Percentiles rank a stretch among this genome's conserved stretches.
phyloP scores from a whole-genome alignment of 2,113 vertebrate genomes.

The Apodemus sylvaticus region DNA sequence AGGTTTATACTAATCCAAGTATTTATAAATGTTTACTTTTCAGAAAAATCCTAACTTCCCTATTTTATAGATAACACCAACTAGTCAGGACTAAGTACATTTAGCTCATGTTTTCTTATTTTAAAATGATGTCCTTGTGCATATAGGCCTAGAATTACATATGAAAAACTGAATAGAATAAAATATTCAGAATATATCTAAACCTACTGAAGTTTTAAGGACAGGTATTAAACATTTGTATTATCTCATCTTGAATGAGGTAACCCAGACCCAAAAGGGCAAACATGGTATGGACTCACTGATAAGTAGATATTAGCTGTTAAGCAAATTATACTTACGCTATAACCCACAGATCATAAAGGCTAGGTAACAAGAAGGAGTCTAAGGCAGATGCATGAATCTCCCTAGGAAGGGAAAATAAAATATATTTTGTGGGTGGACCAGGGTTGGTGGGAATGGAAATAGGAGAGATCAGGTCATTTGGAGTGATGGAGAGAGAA shows the following conservation, averaged over 20 bases:
- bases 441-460: background rate
- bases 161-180: background rate
- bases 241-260: background rate
- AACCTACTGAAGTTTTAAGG: background rate
- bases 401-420: background rate
- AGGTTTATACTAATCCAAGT: background rate
- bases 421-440: background rate
- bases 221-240: background rate
- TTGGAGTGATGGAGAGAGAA: background rate
- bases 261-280: background rate
- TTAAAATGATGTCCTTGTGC: background rate
- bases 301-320: background rate
- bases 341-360: background rate
- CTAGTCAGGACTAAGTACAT: background rate
- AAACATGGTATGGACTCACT: background rate
- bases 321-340: background rate
- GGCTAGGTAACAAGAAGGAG: background rate
- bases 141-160: background rate
- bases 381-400: background rate
- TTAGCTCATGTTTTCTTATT: background rate
- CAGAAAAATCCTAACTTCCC: background rate
- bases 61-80: background rate
- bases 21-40: background rate
- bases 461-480: background rate
- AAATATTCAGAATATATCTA: background rate